These are phyloP conservation scores for Dolichotis patagonum DNA, from an alignment of 2,113 vertebrate species.

Conservation along the genomic window DNA sequence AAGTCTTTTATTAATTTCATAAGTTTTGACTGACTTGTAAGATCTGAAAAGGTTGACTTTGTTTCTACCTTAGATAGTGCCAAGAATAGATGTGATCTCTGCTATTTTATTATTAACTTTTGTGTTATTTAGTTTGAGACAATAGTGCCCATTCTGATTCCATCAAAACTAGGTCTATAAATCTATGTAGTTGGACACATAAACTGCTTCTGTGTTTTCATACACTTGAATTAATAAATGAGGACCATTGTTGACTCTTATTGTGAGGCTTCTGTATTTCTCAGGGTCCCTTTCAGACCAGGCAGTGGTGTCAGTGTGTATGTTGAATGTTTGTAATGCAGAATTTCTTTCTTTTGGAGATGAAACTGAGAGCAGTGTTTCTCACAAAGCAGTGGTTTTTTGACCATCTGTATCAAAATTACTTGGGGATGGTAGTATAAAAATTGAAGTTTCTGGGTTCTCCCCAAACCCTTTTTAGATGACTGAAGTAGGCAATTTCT, in stretches of 20 bases:
- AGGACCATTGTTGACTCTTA: background rate
- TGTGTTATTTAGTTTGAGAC: slow-evolving; percentile 12
- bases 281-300: background rate
- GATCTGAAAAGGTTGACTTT: background rate
- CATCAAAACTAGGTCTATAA: slow-evolving; percentile 24
- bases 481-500: background rate
- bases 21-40: slow-evolving; percentile 22
- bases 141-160: slow-evolving; percentile 11
- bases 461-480: background rate
- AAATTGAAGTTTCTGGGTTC: background rate
- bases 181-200: background rate
- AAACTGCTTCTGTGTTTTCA: slow-evolving; percentile 11
- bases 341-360: slow-evolving; percentile 10
- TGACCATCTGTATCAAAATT: background rate
- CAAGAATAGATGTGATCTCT: slow-evolving; percentile 15
- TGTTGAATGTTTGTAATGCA: background rate
- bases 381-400: background rate
- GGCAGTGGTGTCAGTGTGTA: background rate
- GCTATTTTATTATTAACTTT: slow-evolving; percentile 47
- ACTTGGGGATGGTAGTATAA: background rate
- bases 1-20: slow-evolving; percentile 25
- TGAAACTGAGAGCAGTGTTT: background rate
- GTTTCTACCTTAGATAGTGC: slow-evolving; percentile 25
- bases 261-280: background rate
- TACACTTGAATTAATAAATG: background rate